Conservation (phyloP, 2,797 vertebrate species). For the Phaenicophaeus curvirostris region DNA sequence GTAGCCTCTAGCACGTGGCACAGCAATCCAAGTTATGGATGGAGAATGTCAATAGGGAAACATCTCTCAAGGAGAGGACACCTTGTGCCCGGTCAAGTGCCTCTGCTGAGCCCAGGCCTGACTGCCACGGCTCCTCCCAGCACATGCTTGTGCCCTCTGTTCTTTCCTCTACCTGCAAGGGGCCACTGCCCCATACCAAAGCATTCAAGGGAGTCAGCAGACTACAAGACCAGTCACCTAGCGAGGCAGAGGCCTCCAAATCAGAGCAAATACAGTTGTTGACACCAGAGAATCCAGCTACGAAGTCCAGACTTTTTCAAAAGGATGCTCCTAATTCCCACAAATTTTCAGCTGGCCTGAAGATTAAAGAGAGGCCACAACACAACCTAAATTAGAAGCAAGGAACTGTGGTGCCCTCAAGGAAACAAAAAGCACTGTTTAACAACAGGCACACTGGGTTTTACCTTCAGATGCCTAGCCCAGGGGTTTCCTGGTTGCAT, state of each 20-base stretch:
- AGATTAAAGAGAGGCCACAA: not conserved
- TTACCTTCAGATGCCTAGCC: not conserved
- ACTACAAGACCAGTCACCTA: accelerated
- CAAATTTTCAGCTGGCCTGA: not conserved
- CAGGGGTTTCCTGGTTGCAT: not conserved
- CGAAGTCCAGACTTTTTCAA: not conserved
- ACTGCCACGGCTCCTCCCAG: accelerated
- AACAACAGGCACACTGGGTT: too few relatives aligned
- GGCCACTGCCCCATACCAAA: accelerated
- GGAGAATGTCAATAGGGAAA: not conserved
- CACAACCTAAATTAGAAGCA: not conserved
- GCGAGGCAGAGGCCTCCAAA: not conserved
- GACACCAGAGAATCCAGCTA: not conserved
- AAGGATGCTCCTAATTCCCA: not conserved
- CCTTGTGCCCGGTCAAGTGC: not conserved
- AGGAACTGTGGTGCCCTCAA: accelerated
- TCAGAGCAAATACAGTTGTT: not conserved
- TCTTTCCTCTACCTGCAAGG: accelerated
- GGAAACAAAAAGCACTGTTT: not conserved
- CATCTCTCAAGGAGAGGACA: not conserved
- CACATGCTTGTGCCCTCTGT: accelerated
- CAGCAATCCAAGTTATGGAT: not conserved
- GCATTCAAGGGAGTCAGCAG: accelerated
- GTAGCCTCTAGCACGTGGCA: not conserved
- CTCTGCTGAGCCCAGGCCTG: not conserved